These are phyloP conservation scores for Diuraphis noxia DNA, from an alignment of 1,140 invertebrate species.

Conservation along the genomic window DNA sequence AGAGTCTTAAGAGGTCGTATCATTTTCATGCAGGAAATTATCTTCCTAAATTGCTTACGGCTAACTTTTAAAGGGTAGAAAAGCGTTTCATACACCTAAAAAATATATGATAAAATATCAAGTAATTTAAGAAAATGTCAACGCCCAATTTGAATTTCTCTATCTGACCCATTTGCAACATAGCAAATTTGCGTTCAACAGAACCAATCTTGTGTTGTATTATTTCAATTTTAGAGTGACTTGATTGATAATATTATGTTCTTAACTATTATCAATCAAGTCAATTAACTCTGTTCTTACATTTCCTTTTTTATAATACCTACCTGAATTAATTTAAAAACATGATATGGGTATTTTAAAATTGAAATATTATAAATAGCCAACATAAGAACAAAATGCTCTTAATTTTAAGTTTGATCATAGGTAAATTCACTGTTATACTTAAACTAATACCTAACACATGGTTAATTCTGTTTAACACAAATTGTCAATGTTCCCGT, in stretches of 20 bases:
- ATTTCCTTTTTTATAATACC: background rate
- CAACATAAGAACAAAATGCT: no score
- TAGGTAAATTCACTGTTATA: background rate
- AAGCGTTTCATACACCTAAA: constrained; percentile 76
- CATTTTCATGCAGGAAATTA: constrained; percentile 79
- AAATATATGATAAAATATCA: background rate
- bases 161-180: background rate
- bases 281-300: background rate
- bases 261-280: background rate
- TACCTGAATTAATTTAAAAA: background rate
- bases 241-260: no score
- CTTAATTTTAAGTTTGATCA: no score
- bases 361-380: no score
- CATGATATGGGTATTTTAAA: no score
- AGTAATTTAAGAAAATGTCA: background rate
- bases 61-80: constrained; percentile 82
- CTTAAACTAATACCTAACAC: background rate
- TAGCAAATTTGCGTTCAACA: background rate
- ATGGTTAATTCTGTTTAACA: background rate
- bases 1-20: constrained; percentile 78
- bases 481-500: background rate
- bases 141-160: background rate
- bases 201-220: background rate
- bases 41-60: constrained; percentile 78
- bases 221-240: background rate